These are phyloP conservation scores for Sclerurus mexicanus DNA, from an alignment of 2,113 vertebrate species.

Conservation along the genomic window DNA sequence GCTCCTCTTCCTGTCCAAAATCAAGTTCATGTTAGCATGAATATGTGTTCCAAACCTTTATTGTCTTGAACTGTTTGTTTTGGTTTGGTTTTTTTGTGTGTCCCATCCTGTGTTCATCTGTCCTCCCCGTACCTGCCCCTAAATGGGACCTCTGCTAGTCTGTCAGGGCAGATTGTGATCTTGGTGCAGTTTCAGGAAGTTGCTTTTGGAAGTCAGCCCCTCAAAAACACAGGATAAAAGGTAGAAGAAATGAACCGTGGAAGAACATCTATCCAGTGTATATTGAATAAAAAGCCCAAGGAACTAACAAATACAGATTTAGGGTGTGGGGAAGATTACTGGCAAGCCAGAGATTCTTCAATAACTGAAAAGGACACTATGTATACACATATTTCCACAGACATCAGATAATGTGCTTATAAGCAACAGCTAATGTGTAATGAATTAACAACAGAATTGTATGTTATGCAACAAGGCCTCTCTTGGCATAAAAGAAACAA, in stretches of 20 bases:
- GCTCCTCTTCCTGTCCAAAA: neutral
- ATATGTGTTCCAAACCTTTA: neutral
- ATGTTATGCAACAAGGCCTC: neutral
- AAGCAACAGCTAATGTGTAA: neutral
- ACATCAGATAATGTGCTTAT: neutral
- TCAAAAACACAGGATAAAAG: neutral
- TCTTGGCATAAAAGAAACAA: neutral
- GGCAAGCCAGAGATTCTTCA: neutral
- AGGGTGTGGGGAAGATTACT: neutral
- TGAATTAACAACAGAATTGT: neutral
- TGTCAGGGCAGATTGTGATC: neutral
- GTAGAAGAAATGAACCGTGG: neutral
- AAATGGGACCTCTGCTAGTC: neutral
- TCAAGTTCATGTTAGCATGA: neutral
- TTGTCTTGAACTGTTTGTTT: neutral
- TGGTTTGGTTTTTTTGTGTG: fast-evolving
- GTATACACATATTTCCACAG: neutral
- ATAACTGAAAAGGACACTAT: neutral
- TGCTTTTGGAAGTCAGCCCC: neutral
- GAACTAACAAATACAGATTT: neutral
- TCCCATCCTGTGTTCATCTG: neutral
- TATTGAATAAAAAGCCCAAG: neutral
- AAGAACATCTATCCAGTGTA: neutral
- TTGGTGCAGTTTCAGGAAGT: neutral
- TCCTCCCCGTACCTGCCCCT: neutral